Conservation (phyloP, 2,797 vertebrate genomes). For the Steatocranus sp. region DNA sequence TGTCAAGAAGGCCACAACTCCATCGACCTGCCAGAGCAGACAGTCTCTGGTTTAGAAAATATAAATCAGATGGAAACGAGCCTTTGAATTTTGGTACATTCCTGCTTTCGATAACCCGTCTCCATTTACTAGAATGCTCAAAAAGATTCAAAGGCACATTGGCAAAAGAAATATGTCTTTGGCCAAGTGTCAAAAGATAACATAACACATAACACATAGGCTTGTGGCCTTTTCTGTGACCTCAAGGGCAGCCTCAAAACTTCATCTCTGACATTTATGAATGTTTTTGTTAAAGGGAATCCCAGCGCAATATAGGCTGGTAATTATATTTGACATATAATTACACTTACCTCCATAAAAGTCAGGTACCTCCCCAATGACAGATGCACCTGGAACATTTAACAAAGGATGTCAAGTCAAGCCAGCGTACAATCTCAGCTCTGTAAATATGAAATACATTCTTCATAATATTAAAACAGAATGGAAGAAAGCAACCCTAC, state of each 20-base stretch:
- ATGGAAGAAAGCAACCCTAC: background rate
- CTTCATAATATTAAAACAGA: background rate
- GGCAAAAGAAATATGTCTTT: background rate
- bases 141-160: background rate
- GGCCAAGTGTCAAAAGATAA: background rate
- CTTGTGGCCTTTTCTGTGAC: background rate
- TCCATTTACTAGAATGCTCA: background rate
- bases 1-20: background rate
- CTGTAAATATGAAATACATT: background rate
- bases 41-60: background rate
- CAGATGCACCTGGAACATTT: constrained; percentile 50
- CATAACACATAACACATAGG: background rate
- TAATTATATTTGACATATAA: background rate
- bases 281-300: background rate
- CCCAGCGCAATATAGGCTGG: background rate
- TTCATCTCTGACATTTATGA: background rate
- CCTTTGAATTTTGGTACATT: background rate
- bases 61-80: background rate
- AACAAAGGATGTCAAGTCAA: constrained; percentile 4
- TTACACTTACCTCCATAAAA: constrained; percentile 62
- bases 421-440: background rate
- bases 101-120: background rate
- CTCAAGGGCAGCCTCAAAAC: no score
- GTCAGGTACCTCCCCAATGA: constrained; percentile 22
- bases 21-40: background rate